These are phyloP conservation scores for Odiellus spinosus DNA, from an alignment of 2,888 invertebrate species.

Conservation along the genomic window DNA sequence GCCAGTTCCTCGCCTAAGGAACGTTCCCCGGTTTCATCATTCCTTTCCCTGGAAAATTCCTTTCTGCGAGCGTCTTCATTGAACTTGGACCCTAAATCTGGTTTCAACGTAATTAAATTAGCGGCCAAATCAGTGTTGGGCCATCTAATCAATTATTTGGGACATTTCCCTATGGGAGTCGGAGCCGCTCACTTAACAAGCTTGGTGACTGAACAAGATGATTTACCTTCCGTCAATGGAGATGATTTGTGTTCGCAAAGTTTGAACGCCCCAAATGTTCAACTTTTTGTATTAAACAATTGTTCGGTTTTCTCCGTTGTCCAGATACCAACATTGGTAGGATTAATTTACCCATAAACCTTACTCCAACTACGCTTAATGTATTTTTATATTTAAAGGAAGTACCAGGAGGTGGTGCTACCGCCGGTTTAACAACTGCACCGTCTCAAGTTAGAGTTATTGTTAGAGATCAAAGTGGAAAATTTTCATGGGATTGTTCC, in stretches of 20 bases:
- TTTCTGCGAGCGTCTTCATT: not conserved
- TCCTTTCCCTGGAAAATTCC: not conserved
- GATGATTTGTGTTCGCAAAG: slow-evolving; percentile 66
- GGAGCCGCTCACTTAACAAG: slow-evolving; percentile 77
- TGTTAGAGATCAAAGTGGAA: slow-evolving; percentile 76
- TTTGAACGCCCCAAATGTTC: slow-evolving; percentile 64
- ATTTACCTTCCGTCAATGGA: slow-evolving; percentile 49
- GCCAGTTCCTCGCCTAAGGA: no score
- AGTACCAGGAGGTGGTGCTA: slow-evolving; percentile 57
- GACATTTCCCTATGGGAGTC: slow-evolving; percentile 75
- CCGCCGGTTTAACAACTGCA: slow-evolving; percentile 58
- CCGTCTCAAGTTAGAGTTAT: slow-evolving; percentile 63
- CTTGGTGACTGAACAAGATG: slow-evolving; percentile 80
- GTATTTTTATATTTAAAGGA: no score
- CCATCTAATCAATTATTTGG: slow-evolving; percentile 78
- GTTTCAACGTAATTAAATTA: slow-evolving; percentile 27
- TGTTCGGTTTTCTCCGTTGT: slow-evolving; percentile 70
- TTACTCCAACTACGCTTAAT: no score
- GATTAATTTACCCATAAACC: not conserved
- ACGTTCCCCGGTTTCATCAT: not conserved
- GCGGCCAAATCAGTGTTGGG: slow-evolving; percentile 53
- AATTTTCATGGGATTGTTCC: slow-evolving; percentile 90
- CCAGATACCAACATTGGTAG: slow-evolving; percentile 59
- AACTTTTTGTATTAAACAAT: slow-evolving; percentile 65
- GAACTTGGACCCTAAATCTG: not conserved